phyloP scores from a whole-genome alignment of 2,888 invertebrate species.

The Temnothorax rugatulus region DNA sequence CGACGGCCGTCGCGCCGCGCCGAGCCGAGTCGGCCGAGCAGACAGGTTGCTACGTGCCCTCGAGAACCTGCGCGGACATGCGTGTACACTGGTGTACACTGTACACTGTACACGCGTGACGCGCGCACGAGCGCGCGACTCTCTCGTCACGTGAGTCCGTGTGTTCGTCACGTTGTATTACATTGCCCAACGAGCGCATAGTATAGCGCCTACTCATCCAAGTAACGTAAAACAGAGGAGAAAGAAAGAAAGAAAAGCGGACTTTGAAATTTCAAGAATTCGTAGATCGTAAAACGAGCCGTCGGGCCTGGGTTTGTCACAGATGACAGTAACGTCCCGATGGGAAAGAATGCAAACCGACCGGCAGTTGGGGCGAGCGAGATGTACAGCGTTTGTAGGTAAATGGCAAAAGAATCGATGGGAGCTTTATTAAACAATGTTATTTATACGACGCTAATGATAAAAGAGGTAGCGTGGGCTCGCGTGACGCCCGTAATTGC shows the following conservation, averaged over 20 bases:
- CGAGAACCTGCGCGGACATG: conserved; percentile 56
- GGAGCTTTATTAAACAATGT: not conserved
- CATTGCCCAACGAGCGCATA: not conserved
- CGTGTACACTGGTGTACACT: conserved; percentile 18
- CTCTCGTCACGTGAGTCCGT: conserved; percentile 39
- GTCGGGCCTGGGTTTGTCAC: too few species aligned
- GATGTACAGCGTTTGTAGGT: not conserved
- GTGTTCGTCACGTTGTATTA: conserved; percentile 27
- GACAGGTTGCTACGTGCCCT: conserved; percentile 81
- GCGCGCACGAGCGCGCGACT: conserved; percentile 19
- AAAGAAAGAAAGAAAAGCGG: not conserved
- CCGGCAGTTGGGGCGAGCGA: not conserved
- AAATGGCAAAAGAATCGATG: not conserved
- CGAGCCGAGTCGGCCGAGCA: conserved; percentile 72
- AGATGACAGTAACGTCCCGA: not conserved
- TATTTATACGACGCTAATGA: conserved; percentile 11
- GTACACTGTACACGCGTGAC: conserved; percentile 32
- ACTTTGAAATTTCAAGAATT: not conserved
- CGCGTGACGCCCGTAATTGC: conserved; percentile 24
- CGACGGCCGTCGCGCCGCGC: not conserved
- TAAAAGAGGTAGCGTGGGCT: conserved; percentile 18
- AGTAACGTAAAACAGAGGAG: not conserved
- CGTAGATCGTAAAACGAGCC: not conserved
- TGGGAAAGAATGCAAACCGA: not conserved
- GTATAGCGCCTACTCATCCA: not conserved